Conservation (phyloP, 30 jellyfish, hydroid and myxozoan genomes). For the Aurelia aurita region DNA sequence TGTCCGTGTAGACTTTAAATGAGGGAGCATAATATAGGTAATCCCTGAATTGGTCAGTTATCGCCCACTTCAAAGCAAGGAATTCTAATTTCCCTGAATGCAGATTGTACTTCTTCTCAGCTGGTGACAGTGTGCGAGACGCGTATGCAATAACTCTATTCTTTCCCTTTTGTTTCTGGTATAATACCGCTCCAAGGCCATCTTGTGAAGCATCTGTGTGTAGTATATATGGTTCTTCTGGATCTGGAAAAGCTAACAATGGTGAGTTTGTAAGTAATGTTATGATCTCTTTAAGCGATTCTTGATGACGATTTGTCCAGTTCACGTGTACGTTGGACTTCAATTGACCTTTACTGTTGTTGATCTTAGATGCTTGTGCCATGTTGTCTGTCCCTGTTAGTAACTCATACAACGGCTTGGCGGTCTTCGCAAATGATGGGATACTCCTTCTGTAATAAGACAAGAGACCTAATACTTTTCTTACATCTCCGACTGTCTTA, state of each 20-base stretch:
- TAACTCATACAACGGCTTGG: constrained; percentile 57
- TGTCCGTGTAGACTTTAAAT: constrained; percentile 37
- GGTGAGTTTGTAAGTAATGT: neutral
- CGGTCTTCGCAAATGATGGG: constrained; percentile 43
- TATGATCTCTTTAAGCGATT: neutral
- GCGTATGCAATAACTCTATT: constrained; percentile 44
- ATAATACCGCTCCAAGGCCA: constrained; percentile 33
- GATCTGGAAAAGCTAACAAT: neutral
- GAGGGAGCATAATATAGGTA: constrained; percentile 45
- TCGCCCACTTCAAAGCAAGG: constrained; percentile 66
- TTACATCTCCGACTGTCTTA: constrained; percentile 51
- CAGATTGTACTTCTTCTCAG: constrained; percentile 39
- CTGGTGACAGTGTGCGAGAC: constrained; percentile 42
- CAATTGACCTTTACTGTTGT: constrained; percentile 12
- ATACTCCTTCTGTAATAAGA: constrained; percentile 47
- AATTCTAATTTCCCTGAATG: constrained; percentile 57
- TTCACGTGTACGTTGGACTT: neutral
- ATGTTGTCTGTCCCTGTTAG: neutral
- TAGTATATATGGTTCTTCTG: neutral
- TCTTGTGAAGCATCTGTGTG: neutral
- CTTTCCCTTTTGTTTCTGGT: constrained; percentile 28
- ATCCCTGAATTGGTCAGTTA: constrained; percentile 54
- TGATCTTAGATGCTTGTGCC: too few relatives aligned
- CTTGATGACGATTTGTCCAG: neutral
- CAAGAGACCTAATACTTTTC: constrained; percentile 43